Conservation (phyloP, 2,797 vertebrate genomes). For the Pithecia hirsuta region DNA sequence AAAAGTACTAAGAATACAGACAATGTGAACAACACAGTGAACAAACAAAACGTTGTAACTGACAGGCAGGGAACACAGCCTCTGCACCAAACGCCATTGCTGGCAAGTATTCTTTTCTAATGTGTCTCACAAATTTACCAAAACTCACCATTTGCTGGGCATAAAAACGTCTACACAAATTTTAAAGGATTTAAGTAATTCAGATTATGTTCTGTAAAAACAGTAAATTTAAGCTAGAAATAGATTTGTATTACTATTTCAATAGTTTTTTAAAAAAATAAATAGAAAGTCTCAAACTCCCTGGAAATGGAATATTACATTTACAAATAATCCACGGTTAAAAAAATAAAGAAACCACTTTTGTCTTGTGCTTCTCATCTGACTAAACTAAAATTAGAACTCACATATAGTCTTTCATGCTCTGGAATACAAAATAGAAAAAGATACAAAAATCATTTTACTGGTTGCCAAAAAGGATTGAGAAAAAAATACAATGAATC, state of each 20-base stretch:
- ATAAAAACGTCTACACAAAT: background rate
- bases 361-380: background rate
- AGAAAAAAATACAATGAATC: background rate
- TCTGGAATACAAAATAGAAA: background rate
- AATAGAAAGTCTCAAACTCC: background rate
- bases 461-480: background rate
- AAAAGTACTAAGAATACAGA: background rate
- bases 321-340: background rate
- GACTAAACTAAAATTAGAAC: background rate
- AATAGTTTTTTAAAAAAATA: background rate
- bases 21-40: background rate
- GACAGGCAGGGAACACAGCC: background rate
- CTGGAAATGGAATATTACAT: background rate
- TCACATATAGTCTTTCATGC: background rate
- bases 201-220: background rate
- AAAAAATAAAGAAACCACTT: background rate
- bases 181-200: background rate
- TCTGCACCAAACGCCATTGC: accelerated
- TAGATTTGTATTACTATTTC: background rate
- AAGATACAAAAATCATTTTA: background rate
- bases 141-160: no score
- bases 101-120: background rate
- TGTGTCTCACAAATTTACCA: background rate
- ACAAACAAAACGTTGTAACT: no score
- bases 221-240: background rate